A percentile compares a stretch with the other conserved stretches of the same genome.
Conservation (phyloP, 2,888 invertebrate genomes). For the Caenorhabditis doughertyi region DNA sequence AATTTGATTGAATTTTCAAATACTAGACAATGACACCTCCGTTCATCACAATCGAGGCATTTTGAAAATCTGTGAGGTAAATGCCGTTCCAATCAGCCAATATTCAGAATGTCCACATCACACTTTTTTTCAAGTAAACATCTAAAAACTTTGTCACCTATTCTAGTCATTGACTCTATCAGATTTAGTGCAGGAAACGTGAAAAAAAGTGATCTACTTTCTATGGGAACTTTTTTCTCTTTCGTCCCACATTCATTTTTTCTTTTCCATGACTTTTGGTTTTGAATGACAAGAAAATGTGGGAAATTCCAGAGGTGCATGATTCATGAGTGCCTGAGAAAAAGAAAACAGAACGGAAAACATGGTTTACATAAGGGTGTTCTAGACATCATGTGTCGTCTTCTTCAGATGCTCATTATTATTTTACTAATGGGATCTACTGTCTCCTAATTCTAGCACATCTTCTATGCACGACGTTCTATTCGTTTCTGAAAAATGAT, state of each 20-base stretch:
- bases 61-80: neutral
- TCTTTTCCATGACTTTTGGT: slow-evolving; percentile 20
- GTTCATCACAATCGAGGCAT: neutral
- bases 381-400: slow-evolving; percentile 17
- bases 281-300: neutral
- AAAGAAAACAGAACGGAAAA: neutral
- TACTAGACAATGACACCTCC: neutral
- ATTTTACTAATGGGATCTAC: slow-evolving; percentile 49
- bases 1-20: neutral
- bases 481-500: slow-evolving; percentile 60
- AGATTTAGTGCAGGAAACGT: slow-evolving; percentile 22
- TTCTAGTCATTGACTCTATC: neutral
- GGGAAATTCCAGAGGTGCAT: slow-evolving; percentile 7
- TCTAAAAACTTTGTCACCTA: neutral
- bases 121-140: neutral
- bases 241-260: slow-evolving; percentile 17
- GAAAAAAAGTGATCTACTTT: slow-evolving; percentile 15
- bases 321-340: slow-evolving; percentile 22
- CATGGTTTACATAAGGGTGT: neutral
- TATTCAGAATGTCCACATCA: neutral
- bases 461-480: slow-evolving; percentile 51
- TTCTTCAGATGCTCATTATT: slow-evolving; percentile 46
- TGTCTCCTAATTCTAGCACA: slow-evolving; percentile 48
- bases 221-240: slow-evolving; percentile 17
- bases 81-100: neutral